Evolutionary conservation across 2,797 vertebrate genomes (phyloP).

Genomic region (Discoglossus pictus): DNA sequence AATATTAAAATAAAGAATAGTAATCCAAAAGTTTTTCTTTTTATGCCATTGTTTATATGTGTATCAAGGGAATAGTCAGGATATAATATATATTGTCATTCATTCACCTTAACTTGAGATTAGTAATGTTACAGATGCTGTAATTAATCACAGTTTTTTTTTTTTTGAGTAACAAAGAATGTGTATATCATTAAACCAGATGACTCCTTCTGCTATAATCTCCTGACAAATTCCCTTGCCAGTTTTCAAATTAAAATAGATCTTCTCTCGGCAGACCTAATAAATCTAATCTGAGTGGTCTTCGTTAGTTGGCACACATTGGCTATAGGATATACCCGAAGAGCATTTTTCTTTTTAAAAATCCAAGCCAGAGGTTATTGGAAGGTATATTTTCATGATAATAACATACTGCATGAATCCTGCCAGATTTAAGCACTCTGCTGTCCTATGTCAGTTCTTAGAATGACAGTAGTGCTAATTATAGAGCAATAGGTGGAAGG

Average conservation of each 20-base stretch:
- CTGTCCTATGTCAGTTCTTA: too few relatives aligned
- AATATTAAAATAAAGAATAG: too few relatives aligned
- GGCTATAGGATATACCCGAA: slow-evolving; percentile 1
- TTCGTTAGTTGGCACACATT: neutral
- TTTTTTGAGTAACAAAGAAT: slow-evolving; percentile 32
- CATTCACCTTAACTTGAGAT: slow-evolving; percentile 29
- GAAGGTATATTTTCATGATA: too few relatives aligned
- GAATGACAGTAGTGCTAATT: too few relatives aligned
- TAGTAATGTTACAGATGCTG: slow-evolving; percentile 34
- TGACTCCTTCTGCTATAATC: slow-evolving; percentile 34
- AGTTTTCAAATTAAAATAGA: slow-evolving; percentile 42
- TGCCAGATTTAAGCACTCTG: too few relatives aligned
- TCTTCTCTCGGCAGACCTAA: slow-evolving; percentile 26
- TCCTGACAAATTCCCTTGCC: slow-evolving; percentile 42
- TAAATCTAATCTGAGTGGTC: slow-evolving; percentile 37
- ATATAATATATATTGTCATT: slow-evolving; percentile 37
- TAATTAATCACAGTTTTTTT: slow-evolving; percentile 48
- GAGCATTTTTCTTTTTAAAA: slow-evolving; percentile 5
- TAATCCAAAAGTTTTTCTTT: too few relatives aligned
- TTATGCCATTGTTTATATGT: slow-evolving; percentile 7
- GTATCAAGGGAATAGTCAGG: slow-evolving; percentile 4
- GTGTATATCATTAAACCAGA: slow-evolving; percentile 40
- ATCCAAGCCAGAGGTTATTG: neutral
- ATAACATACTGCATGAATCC: too few relatives aligned
- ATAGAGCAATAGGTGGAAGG: too few relatives aligned